Percentiles rank a stretch among this genome's conserved stretches.
phyloP scores from a whole-genome alignment of 1,140 invertebrate genomes.

The Acromyrmex heyeri region DNA sequence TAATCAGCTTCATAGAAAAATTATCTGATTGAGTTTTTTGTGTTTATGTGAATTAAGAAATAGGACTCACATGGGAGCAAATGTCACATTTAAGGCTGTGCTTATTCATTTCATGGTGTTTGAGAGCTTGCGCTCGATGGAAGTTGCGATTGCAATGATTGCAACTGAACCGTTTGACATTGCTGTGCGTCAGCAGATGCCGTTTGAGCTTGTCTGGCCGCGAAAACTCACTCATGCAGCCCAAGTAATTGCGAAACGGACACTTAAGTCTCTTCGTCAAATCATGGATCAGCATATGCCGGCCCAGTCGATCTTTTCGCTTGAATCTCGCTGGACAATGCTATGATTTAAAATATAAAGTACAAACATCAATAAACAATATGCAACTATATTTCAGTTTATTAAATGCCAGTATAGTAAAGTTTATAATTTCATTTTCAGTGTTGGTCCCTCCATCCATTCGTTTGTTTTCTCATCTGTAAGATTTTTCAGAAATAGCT shows the following conservation, averaged over 20 bases:
- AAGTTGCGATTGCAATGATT: conserved; percentile 88
- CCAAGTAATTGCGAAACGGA: conserved; percentile 89
- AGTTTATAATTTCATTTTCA: too few relatives aligned
- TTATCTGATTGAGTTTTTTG: background rate
- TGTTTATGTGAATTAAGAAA: background rate
- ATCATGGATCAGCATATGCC: conserved; percentile 91
- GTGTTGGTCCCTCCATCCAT: too few relatives aligned
- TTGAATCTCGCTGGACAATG: conserved; percentile 89
- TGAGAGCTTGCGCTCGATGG: conserved; percentile 85
- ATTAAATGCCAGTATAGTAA: background rate
- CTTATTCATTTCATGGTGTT: conserved; percentile 84
- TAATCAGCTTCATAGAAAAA: conserved; percentile 4
- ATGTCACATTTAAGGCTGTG: conserved; percentile 84
- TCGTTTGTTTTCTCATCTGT: too few relatives aligned
- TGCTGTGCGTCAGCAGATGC: conserved; percentile 89
- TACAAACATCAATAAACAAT: conserved; percentile 4
- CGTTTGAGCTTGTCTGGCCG: conserved; percentile 88
- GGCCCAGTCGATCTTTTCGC: conserved; percentile 90
- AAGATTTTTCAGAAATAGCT: too few relatives aligned
- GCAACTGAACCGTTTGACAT: conserved; percentile 88
- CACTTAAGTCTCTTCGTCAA: conserved; percentile 89
- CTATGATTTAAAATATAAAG: conserved; percentile 56
- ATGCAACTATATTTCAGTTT: background rate
- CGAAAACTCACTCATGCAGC: conserved; percentile 90
- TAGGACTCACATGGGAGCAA: conserved; percentile 82